Evolutionary conservation across 2,888 invertebrate genomes (phyloP), one percentile per base, ranked within the genome.

Genomic region (Steinernema scapterisci): DNA sequence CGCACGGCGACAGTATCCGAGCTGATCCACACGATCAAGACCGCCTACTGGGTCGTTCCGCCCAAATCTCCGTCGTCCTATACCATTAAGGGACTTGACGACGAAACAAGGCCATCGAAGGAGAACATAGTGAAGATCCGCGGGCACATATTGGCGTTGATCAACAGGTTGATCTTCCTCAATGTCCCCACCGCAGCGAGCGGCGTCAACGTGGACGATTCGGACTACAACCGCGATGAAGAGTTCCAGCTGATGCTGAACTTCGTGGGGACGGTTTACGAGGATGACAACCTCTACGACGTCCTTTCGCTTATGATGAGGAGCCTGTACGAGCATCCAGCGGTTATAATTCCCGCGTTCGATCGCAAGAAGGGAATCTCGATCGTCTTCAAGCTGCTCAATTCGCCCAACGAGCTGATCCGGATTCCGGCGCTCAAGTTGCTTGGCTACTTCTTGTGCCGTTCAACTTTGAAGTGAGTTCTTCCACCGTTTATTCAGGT

Each of bases 21-120:
- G 90, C 96, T 97, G 31, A 95, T 99, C 82, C 97, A 99, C 89
- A 96, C 99, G 1, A 91, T 99, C 79, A 99, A 99, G 90, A 97
- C 95, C 89, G 99, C 97, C 90, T 99, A 99, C 89, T 99, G 97
- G 97, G 94, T 99, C 63, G 93, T 94, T 76, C 95, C 95, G 91
- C 97, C 99, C 0, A 91, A 94, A 81, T 92, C 94, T 0, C 75
- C 78, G 6, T 80, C 80, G 2, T 75, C 74, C 27, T 77, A 77
- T 43, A 44, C 79, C n/a, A 72, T 75, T 9, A 45, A 38, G 38
- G 63, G 63, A 6, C 31, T 63, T 6, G 51, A 71, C 3, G 71
- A 46, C 45, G n/a, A 11, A 11, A 46, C 90, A 16, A 89, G 95
- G 95, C 96, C 89, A 95, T 93, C 93, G 51, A 94, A 95, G 88